These are phyloP conservation scores for Daubentonia madagascariensis DNA, from an alignment of 2,113 vertebrate species.

Conservation along the genomic window DNA sequence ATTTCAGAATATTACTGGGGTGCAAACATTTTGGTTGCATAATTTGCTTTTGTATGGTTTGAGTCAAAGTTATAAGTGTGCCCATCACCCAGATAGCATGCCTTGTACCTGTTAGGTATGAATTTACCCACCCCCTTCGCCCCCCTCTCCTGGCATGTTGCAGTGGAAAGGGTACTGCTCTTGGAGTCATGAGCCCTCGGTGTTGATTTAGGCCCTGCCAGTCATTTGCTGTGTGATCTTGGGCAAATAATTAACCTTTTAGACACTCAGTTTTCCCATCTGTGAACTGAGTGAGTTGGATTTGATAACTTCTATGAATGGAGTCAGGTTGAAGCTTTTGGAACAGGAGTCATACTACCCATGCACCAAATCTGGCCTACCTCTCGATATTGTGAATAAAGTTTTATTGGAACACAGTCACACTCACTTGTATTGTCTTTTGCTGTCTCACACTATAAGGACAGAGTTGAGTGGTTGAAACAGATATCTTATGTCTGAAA, in stretches of 20 bases:
- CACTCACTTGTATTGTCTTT: background rate
- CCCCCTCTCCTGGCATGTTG: background rate
- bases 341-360: background rate
- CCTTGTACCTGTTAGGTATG: no score
- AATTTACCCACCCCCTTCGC: no score
- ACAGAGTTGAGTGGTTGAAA: background rate
- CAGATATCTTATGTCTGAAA: background rate
- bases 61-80: no score
- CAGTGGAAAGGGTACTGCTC: background rate
- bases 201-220: background rate
- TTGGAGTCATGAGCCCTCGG: background rate
- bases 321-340: background rate
- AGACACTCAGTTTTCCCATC: background rate
- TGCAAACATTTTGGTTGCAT: no score
- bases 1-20: no score
- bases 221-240: background rate
- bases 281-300: background rate
- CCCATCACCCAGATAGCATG: no score
- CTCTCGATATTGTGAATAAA: constrained; percentile 6
- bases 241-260: background rate
- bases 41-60: no score
- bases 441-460: background rate
- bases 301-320: background rate
- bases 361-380: background rate
- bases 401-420: background rate